Conservation (phyloP, 2,888 invertebrate genomes). For the Diarsia rubi region DNA sequence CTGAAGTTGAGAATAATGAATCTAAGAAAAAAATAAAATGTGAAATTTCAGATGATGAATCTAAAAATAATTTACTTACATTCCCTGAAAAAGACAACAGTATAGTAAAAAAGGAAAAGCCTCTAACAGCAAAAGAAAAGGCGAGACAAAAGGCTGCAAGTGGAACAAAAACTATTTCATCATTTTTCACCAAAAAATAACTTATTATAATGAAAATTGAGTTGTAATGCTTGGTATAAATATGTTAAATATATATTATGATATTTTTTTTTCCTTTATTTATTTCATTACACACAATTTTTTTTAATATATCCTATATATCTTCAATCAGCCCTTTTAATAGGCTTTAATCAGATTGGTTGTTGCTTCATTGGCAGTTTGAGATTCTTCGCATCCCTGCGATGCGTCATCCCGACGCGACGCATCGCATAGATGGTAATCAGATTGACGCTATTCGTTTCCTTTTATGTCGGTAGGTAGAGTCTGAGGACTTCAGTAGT, state of each 20-base stretch:
- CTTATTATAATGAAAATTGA: not conserved
- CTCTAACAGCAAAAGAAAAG: slow-evolving; percentile 93
- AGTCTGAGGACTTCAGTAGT: too few species aligned
- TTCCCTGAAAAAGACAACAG: slow-evolving; percentile 76
- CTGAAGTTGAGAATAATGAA: slow-evolving; percentile 79
- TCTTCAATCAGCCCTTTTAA: too few species aligned
- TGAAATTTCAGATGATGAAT: slow-evolving; percentile 78
- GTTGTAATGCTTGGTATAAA: not conserved
- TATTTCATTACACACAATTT: too few species aligned
- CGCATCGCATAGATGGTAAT: too few species aligned
- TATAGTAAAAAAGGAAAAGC: slow-evolving; percentile 88
- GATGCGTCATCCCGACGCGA: too few species aligned
- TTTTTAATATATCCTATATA: too few species aligned
- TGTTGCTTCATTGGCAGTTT: too few species aligned
- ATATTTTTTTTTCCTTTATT: too few species aligned
- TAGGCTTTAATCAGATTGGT: too few species aligned
- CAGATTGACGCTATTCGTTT: too few species aligned
- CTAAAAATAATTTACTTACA: slow-evolving; percentile 76
- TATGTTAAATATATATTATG: not conserved
- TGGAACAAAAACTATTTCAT: slow-evolving; percentile 95
- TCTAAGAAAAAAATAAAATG: slow-evolving; percentile 84
- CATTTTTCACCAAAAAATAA: slow-evolving; percentile 94
- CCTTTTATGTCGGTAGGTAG: too few species aligned
- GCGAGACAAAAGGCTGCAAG: slow-evolving; percentile 94
- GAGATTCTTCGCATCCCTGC: too few species aligned